Conservation (phyloP, 2,888 invertebrate species). For the Habroteleia sp. region DNA sequence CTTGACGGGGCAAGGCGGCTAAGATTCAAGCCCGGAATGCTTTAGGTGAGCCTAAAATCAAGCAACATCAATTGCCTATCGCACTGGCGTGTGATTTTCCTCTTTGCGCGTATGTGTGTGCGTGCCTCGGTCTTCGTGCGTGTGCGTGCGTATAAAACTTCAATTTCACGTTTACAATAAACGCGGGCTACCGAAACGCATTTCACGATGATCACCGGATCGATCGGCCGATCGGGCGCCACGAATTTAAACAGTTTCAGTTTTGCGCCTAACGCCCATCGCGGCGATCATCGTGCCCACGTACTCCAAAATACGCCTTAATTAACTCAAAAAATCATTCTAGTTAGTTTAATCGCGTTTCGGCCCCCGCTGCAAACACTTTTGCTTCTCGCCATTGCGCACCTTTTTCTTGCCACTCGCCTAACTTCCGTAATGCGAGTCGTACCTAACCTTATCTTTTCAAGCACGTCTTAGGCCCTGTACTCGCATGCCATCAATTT, state of each 20-base stretch:
- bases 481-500: no score
- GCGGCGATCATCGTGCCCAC: no score
- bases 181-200: neutral
- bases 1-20: slow-evolving; percentile 71
- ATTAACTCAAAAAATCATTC: no score
- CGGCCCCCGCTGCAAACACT: neutral
- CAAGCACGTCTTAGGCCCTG: neutral
- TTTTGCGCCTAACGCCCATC: no score
- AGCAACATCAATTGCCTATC: slow-evolving; percentile 69
- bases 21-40: slow-evolving; percentile 87
- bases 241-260: no score
- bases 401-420: neutral
- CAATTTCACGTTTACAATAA: slow-evolving; percentile 24
- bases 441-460: slow-evolving; percentile 29
- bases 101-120: slow-evolving; percentile 72
- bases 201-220: neutral
- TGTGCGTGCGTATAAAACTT: slow-evolving; percentile 67
- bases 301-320: no score
- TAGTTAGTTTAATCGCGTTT: no score
- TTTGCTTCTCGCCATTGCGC: neutral
- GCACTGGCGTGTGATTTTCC: slow-evolving; percentile 74
- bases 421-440: slow-evolving; percentile 1
- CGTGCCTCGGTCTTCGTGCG: slow-evolving; percentile 63
- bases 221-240: no score
- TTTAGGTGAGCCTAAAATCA: slow-evolving; percentile 83